Evolutionary conservation across 2,113 vertebrate genomes (phyloP).

Genomic region (Megaceryle torquata): DNA sequence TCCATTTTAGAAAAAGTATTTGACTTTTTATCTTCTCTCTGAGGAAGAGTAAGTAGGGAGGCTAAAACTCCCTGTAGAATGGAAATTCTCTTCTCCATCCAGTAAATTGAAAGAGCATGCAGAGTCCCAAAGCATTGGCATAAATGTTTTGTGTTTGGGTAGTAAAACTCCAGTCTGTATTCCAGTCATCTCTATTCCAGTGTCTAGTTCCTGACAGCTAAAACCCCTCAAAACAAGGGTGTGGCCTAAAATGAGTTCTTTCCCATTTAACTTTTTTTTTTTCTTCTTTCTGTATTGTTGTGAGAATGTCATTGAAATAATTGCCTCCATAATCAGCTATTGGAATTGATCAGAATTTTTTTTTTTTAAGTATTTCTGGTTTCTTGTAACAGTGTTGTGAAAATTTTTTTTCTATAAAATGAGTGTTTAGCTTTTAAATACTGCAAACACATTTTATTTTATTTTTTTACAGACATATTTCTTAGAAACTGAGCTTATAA

Average conservation of each 20-base stretch:
- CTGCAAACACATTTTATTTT: neutral
- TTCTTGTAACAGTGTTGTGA: fast-evolving
- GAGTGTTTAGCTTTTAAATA: neutral
- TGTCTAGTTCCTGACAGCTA: neutral
- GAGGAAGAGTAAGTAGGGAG: neutral
- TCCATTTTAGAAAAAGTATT: neutral
- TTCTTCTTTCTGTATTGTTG: neutral
- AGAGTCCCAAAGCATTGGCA: neutral
- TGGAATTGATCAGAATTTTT: neutral
- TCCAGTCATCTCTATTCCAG: neutral
- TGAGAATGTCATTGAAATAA: neutral
- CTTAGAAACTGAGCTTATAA: neutral
- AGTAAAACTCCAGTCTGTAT: neutral
- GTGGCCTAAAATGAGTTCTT: neutral
- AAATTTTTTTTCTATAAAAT: neutral
- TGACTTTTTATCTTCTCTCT: neutral
- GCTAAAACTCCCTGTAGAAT: neutral
- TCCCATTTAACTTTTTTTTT: neutral
- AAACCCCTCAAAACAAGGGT: neutral
- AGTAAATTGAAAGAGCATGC: neutral
- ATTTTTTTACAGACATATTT: neutral
- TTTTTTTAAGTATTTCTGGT: neutral
- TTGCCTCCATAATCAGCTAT: neutral
- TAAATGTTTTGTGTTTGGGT: neutral
- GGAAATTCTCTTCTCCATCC: neutral